phyloP scores from a whole-genome alignment of 1,140 invertebrate genomes.

The Zaprionus gabonicus region DNA sequence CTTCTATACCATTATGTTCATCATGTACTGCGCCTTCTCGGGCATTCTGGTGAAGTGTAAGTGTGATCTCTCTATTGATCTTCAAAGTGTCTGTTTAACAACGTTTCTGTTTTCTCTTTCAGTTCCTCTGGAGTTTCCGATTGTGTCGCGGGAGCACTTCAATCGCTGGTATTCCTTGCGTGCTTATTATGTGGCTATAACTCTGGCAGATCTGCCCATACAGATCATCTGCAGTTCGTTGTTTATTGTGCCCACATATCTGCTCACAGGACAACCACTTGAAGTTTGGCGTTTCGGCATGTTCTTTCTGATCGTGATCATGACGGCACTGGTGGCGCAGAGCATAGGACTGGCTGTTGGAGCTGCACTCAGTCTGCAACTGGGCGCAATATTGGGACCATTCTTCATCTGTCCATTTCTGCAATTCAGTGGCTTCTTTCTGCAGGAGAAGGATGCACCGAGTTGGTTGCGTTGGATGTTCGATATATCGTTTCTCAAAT shows the following conservation, averaged over 20 bases:
- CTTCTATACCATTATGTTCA: slow-evolving; percentile 93
- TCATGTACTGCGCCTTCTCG: slow-evolving; percentile 95
- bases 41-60: slow-evolving; percentile 94
- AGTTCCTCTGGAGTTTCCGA: slow-evolving; percentile 95
- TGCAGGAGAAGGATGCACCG: slow-evolving; percentile 93
- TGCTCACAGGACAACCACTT: slow-evolving; percentile 92
- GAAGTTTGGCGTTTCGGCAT: slow-evolving; percentile 89
- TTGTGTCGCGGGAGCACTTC: slow-evolving; percentile 94
- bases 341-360: slow-evolving; percentile 93
- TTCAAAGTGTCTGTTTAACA: slow-evolving; percentile 4
- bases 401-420: slow-evolving; percentile 93
- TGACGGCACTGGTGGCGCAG: slow-evolving; percentile 93
- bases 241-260: slow-evolving; percentile 92
- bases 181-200: slow-evolving; percentile 94
- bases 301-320: slow-evolving; percentile 90
- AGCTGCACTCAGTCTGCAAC: slow-evolving; percentile 91
- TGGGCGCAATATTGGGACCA: slow-evolving; percentile 94
- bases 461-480: slow-evolving; percentile 93
- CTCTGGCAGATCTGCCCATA: slow-evolving; percentile 93
- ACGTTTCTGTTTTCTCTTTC: slow-evolving; percentile 57
- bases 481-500: slow-evolving; percentile 92
- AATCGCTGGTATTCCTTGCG: slow-evolving; percentile 97
- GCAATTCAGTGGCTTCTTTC: slow-evolving; percentile 95
- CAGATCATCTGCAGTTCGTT: slow-evolving; percentile 91
- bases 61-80: slow-evolving; percentile 74